Conservation (phyloP, 2,888 invertebrate species). For the Drosophila demipolita region DNA sequence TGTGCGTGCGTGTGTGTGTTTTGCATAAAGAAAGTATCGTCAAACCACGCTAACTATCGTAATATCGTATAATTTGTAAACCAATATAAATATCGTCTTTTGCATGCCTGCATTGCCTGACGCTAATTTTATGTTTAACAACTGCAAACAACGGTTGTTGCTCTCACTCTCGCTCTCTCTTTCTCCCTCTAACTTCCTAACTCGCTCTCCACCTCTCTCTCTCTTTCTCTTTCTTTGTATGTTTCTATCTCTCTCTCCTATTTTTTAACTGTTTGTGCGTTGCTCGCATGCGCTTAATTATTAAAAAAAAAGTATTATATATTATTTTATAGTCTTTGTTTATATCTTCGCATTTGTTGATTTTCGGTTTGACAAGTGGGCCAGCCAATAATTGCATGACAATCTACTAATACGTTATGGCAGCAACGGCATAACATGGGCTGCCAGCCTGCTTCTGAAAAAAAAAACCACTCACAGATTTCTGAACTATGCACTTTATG, state of each 20-base stretch:
- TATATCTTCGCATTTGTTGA: slow-evolving; percentile 28
- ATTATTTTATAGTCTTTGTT: slow-evolving; percentile 30
- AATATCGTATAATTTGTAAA: slow-evolving; percentile 40
- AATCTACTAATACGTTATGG: slow-evolving; percentile 16
- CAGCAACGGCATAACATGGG: slow-evolving; percentile 11
- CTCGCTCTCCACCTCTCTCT: slow-evolving; percentile 7
- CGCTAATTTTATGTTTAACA: slow-evolving; percentile 40
- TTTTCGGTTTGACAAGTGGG: slow-evolving; percentile 38
- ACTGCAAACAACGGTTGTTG: slow-evolving; percentile 49
- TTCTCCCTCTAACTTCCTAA: slow-evolving; percentile 1
- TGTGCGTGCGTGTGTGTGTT: slow-evolving; percentile 18
- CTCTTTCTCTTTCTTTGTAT: slow-evolving; percentile 14
- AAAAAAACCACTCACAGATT: slow-evolving; percentile 14
- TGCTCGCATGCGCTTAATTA: slow-evolving; percentile 71
- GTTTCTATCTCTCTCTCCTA: slow-evolving; percentile 10
- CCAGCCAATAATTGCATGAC: slow-evolving; percentile 40
- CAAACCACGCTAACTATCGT: slow-evolving; percentile 34
- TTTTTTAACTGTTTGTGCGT: slow-evolving; percentile 47
- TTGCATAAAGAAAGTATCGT: slow-evolving; percentile 47
- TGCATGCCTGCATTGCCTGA: slow-evolving; percentile 70
- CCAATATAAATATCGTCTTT: slow-evolving; percentile 46
- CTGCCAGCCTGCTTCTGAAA: slow-evolving; percentile 34
- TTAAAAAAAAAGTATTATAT: slow-evolving; percentile 18
- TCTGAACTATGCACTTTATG: slow-evolving; percentile 32
- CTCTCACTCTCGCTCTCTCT: slow-evolving; percentile 21